Base-by-base conservation (phyloP, 2,888 invertebrate genomes). In the Lochmaea crataegi region DNA sequence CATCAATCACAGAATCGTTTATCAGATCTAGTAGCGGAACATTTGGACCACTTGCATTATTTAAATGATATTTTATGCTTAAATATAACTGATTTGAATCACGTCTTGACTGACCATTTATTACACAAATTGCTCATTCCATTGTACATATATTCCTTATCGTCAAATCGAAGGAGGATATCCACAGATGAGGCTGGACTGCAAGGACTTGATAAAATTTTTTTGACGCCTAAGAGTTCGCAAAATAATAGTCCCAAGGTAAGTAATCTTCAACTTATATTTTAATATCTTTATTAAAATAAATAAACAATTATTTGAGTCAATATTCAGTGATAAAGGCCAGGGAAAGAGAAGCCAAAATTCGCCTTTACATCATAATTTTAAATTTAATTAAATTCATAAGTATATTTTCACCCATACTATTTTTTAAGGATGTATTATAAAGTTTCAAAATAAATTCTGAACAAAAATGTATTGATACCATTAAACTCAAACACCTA, bases 21-120 rank as follows among this genome's bases (percentile, higher is more conserved):
- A 65, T 93, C 97, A 12, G 98, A 98, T 87, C 88, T 99, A 77
- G 97, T 99, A 2, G 98, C 98, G 0, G 98, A 98, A 87, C 98
- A 99, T 86, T 88, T 99, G 78, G 99, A 99, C 87, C 97, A 99
- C 86, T 90, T 99, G 14, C 98, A 99, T 87, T 99, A 99, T 86
- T 89, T 99, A 71, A 99, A 98, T 85, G 99, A 99, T 85, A 99
- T 99, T 81, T 90, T 99, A 22, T 93, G 95, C 83, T 90, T 99
- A 72, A 93, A 96, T 85, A 97, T 98, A 80, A 93, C 94, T 67
- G 95, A 96, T 83, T 89, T 99, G 69, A 99, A 98, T 87, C 94
- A 96, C 82, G 97, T 98, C 63, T 88, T 99, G 70, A 95, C 96
- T 0, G 97, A 98, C 85, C 98, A 99, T 87, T 89, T 99, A 74